Percentiles rank a stretch among this genome's conserved stretches.
Evolutionary conservation across 1,140 invertebrate species (phyloP).

Genomic region (Drosophila malerkotliana): DNA sequence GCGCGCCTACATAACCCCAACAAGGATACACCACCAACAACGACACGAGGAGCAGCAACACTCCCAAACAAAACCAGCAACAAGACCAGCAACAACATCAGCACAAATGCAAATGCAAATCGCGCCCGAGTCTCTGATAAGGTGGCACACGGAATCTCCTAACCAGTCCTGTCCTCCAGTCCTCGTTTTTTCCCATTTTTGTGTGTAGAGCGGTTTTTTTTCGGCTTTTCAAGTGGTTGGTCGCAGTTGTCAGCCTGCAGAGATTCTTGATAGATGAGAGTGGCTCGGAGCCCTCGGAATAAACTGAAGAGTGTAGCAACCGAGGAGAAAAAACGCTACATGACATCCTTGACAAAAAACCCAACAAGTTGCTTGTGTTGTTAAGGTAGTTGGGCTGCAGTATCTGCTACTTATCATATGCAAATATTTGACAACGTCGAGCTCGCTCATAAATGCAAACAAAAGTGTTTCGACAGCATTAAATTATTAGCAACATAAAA

Average conservation of each 20-base stretch:
- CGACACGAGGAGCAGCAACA: constrained; percentile 41
- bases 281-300: constrained; percentile 15
- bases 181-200: constrained; percentile 18
- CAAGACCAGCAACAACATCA: constrained; percentile 24
- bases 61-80: constrained; percentile 15
- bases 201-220: constrained; percentile 18
- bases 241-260: constrained; percentile 38
- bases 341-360: constrained; percentile 11
- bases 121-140: constrained; percentile 51
- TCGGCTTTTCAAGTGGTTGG: constrained; percentile 29
- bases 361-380: constrained; percentile 28
- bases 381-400: constrained; percentile 4
- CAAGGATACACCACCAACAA: constrained; percentile 32
- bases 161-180: constrained; percentile 15
- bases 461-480: constrained; percentile 21
- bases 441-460: constrained; percentile 47
- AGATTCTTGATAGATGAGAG: constrained; percentile 48
- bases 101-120: constrained; percentile 55
- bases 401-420: constrained; percentile 53
- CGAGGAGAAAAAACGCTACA: constrained; percentile 8
- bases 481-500: neutral
- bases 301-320: constrained; percentile 23
- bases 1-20: constrained; percentile 62
- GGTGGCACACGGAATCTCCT: constrained; percentile 26
- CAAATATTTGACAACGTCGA: constrained; percentile 60